These are phyloP conservation scores for Ips typographus DNA, from an alignment of 1,140 invertebrate genomes.

Conservation along the genomic window DNA sequence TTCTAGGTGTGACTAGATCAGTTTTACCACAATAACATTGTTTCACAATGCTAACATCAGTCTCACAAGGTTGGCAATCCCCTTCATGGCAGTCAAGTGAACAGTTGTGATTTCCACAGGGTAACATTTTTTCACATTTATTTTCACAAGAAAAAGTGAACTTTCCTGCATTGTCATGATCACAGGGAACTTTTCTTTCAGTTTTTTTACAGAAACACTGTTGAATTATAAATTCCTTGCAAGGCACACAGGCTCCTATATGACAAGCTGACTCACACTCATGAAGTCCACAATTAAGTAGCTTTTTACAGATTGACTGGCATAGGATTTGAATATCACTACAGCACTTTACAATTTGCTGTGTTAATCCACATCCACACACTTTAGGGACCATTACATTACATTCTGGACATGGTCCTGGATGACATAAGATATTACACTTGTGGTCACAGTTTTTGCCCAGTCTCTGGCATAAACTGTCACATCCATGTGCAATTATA, in stretches of 20 bases:
- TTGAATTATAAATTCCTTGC: conserved; percentile 62
- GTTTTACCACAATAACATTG: conserved; percentile 87
- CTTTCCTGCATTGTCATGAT: conserved; percentile 50
- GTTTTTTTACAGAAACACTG: conserved; percentile 49
- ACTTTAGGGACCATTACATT: conserved; percentile 58
- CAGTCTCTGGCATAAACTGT: conserved; percentile 74
- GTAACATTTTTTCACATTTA: conserved; percentile 66
- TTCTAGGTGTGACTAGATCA: conserved; percentile 55
- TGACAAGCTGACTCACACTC: conserved; percentile 77
- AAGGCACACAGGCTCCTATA: conserved; percentile 70
- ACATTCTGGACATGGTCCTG: conserved; percentile 85
- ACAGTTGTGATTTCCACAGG: conserved; percentile 80
- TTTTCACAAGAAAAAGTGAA: conserved; percentile 65
- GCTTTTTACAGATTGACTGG: conserved; percentile 68
- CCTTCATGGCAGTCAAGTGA: conserved; percentile 70
- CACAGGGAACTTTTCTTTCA: conserved; percentile 59
- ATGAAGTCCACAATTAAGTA: conserved; percentile 74
- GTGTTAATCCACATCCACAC: conserved; percentile 74
- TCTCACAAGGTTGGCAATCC: conserved; percentile 62
- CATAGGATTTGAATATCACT: conserved; percentile 70
- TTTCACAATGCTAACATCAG: conserved; percentile 64
- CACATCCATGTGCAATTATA: conserved; percentile 81
- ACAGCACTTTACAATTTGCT: conserved; percentile 70
- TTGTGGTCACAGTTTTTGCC: conserved; percentile 74
- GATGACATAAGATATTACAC: conserved; percentile 88